Evolutionary conservation across 2,113 vertebrate genomes (phyloP).

Genomic region (Crocuta crocuta): DNA sequence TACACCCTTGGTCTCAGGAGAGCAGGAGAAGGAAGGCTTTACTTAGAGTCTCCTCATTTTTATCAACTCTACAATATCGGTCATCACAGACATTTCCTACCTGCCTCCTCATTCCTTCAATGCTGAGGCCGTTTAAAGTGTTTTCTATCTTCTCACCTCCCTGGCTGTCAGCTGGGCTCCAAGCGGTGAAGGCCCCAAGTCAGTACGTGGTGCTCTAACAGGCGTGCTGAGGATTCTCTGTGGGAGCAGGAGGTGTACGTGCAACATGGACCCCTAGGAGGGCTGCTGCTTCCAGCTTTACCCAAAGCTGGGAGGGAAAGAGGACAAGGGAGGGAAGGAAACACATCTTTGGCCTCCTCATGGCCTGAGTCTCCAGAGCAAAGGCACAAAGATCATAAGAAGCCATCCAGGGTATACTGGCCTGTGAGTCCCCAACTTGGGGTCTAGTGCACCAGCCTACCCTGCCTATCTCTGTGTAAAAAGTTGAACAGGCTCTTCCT

Average conservation of each 20-base stretch:
- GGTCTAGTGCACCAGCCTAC: neutral
- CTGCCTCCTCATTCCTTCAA: neutral
- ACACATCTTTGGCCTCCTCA: neutral
- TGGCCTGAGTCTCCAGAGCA: constrained; percentile 36
- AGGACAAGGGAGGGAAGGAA: neutral
- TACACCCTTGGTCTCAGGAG: neutral
- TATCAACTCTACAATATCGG: neutral
- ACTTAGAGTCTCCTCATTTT: neutral
- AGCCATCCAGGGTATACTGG: neutral
- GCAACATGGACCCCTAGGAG: neutral
- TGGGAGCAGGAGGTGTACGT: neutral
- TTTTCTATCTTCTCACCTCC: neutral
- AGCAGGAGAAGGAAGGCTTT: neutral
- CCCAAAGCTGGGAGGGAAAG: neutral
- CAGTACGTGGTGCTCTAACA: neutral
- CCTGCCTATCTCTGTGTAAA: neutral
- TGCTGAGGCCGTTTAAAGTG: neutral
- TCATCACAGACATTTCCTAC: neutral
- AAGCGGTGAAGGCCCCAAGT: constrained; percentile 2
- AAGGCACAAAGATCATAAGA: constrained; percentile 49
- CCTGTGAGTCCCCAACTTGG: neutral
- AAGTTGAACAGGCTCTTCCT: neutral
- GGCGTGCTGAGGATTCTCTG: neutral
- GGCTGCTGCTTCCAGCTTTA: neutral
- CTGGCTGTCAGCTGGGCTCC: constrained; percentile 30